phyloP scores from a whole-genome alignment of 2,888 invertebrate genomes.

The Anagyrus pseudococci region DNA sequence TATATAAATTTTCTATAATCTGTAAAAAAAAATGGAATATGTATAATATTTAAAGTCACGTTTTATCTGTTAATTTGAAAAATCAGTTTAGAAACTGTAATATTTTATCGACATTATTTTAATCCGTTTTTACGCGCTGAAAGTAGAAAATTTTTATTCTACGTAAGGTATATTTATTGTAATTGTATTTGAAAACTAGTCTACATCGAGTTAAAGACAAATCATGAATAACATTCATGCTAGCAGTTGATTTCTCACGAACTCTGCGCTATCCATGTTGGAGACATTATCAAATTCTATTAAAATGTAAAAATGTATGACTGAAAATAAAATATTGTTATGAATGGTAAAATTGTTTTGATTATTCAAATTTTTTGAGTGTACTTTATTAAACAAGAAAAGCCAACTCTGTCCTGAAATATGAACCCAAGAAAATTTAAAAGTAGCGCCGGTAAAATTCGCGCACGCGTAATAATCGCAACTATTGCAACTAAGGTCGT shows the following conservation, averaged over 20 bases:
- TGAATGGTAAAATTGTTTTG: slow-evolving; percentile 34
- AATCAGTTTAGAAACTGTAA: too few species aligned
- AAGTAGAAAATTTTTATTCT: slow-evolving; percentile 36
- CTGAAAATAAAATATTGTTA: slow-evolving; percentile 54
- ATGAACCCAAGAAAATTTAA: too few species aligned
- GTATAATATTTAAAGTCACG: slow-evolving; percentile 11
- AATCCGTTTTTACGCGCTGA: slow-evolving; percentile 34
- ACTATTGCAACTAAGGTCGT: too few species aligned
- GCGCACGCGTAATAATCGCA: too few species aligned
- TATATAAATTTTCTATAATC: slow-evolving; percentile 31
- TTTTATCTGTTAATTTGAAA: slow-evolving; percentile 10
- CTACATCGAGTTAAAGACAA: slow-evolving; percentile 47
- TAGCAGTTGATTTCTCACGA: slow-evolving; percentile 38
- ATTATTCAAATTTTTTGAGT: background rate
- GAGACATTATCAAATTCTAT: slow-evolving; percentile 53
- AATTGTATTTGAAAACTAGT: slow-evolving; percentile 53
- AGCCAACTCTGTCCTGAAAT: too few species aligned
- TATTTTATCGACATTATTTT: too few species aligned
- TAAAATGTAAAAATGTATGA: slow-evolving; percentile 53
- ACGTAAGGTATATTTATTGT: slow-evolving; percentile 48
- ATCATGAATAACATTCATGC: slow-evolving; percentile 34
- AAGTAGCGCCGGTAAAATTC: too few species aligned
- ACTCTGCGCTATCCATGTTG: slow-evolving; percentile 47
- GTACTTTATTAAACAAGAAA: too few species aligned
- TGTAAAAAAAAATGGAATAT: slow-evolving; percentile 11